Conservation (phyloP, 2,888 invertebrate genomes). For the Sarcophaga rosellei region DNA sequence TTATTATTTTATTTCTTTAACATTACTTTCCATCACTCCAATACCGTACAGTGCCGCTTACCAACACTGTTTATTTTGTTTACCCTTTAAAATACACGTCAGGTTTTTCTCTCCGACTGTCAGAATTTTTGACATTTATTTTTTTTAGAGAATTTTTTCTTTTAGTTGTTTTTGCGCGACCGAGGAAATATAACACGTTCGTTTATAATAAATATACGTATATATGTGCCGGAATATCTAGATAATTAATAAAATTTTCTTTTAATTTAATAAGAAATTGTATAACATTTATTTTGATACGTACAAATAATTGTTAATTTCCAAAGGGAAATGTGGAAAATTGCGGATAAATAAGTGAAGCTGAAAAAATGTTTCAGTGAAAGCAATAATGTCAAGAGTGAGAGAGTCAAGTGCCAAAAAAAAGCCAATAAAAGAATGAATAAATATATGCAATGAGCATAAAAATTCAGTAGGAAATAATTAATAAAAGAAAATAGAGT, state of each 20-base stretch:
- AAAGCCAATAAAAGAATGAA: slow-evolving; percentile 38
- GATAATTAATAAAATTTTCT: slow-evolving; percentile 38
- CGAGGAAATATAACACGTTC: slow-evolving; percentile 50
- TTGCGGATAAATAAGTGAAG: slow-evolving; percentile 22
- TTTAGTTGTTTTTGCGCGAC: slow-evolving; percentile 64
- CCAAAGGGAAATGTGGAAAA: slow-evolving; percentile 8
- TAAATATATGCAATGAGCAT: slow-evolving; percentile 44
- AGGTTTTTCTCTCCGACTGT: slow-evolving; percentile 46
- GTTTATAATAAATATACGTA: background rate
- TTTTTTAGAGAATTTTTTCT: slow-evolving; percentile 43
- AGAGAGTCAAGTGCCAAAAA: slow-evolving; percentile 60
- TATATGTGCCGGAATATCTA: background rate
- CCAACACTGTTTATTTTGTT: slow-evolving; percentile 34
- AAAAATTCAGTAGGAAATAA: slow-evolving; percentile 21
- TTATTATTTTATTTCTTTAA: background rate
- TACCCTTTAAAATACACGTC: slow-evolving; percentile 32
- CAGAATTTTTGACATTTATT: slow-evolving; percentile 61
- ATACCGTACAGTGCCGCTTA: background rate
- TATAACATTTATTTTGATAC: slow-evolving; percentile 32
- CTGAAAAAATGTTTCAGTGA: slow-evolving; percentile 16
- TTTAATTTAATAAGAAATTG: slow-evolving; percentile 39
- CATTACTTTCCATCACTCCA: background rate
- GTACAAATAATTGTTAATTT: background rate
- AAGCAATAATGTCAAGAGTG: slow-evolving; percentile 33
- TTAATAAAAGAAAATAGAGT: background rate